A percentile compares a stretch with the other conserved stretches of the same genome.
These are phyloP conservation scores for Glaucomys volans DNA, from an alignment of 2,113 vertebrate species.

Conservation along the genomic window DNA sequence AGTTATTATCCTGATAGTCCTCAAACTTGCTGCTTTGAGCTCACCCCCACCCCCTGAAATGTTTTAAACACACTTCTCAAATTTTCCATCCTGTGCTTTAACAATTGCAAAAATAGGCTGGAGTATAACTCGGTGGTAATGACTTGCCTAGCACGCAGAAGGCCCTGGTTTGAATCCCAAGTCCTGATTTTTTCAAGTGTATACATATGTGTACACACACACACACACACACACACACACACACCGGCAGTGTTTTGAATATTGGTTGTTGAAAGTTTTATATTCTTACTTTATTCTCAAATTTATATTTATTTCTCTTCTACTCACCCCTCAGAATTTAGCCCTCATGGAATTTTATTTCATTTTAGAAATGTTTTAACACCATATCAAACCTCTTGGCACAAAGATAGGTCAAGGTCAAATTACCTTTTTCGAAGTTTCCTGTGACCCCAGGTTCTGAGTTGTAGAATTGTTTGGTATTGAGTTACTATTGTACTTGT, in stretches of 20 bases:
- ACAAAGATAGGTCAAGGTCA: neutral
- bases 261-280: too few species aligned
- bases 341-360: neutral
- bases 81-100: neutral
- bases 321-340: neutral
- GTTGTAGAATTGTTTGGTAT: conserved; percentile 15
- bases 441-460: neutral
- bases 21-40: neutral
- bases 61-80: neutral
- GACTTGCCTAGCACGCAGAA: neutral
- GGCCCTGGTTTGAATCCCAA: neutral
- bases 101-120: neutral
- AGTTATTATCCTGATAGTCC: neutral
- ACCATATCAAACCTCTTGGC: conserved; percentile 39
- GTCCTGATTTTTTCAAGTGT: neutral
- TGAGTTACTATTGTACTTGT: neutral
- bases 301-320: conserved; percentile 28
- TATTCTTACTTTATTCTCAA: neutral
- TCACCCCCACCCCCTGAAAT: neutral
- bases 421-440: neutral
- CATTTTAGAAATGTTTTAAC: conserved; percentile 10
- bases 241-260: too few species aligned
- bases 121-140: neutral
- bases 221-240: too few species aligned
- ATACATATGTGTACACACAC: neutral